Base-by-base conservation (phyloP, 30 jellyfish, hydroid and myxozoan species). In the Aurelia coerulea region DNA sequence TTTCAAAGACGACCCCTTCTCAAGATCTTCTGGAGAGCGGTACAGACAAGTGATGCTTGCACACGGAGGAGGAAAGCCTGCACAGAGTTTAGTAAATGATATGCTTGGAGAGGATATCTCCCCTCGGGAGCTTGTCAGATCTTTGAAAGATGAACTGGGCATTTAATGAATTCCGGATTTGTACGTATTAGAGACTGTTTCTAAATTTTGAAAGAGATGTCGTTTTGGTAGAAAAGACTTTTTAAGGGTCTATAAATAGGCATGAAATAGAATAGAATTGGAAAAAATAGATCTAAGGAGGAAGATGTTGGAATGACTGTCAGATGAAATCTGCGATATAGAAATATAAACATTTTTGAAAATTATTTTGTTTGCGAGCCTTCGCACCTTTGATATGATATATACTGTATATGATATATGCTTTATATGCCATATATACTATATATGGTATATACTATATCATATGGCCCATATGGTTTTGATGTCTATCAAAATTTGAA, bases 31-130 rank as follows among this genome's bases (percentile, higher is more conserved):
- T 18, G 99, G 99, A 16, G 97, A 89, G 83, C 87, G 90, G 32
- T 93, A 87, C 88, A 46, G 98, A 51, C 59, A 74, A 59, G 81
- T 88, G 58, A 87, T 93, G 97, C 87, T 93, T 17, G 87, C 92
- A 34, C 98, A 93, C 52, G 98, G 98, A 5, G 98, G 98, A 19
- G 98, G 98, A 51, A 71, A 51, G 19, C 97, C 98, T 6, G 90
- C 98, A 2, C 95, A 74, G 83, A 31, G 42, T 18, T 69, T 93
- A 68, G 96, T 93, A 34, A 86, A 88, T 46, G 93, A 88, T 32
- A 93, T 93, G 98, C 89, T 93, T 10, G 93, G 92, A 7, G 79
- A 75, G 41, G 54, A 81, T 72, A 85, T 93, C 12, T 13, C 94
- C 35, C 87, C 92, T 1, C 66, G 66, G 41, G 96, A 73, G 10